Evolutionary conservation across 2,888 invertebrate species (phyloP).

Genomic region (Chrysina gloriosa): DNA sequence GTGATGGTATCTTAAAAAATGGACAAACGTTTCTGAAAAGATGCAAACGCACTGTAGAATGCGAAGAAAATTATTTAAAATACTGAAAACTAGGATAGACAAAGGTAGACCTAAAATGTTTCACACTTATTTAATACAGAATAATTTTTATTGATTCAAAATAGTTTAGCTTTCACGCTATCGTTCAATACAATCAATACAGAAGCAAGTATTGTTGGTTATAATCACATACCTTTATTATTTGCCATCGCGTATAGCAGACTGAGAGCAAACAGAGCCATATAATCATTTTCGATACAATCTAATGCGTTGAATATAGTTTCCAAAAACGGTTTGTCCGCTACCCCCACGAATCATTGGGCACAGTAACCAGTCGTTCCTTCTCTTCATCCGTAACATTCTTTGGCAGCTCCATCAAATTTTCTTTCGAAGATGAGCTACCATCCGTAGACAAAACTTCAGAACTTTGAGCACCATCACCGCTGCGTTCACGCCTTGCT

Average conservation of each 20-base stretch:
- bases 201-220: neutral
- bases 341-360: constrained; percentile 64
- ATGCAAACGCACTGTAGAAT: too few relatives aligned
- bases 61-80: too few relatives aligned
- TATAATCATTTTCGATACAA: constrained; percentile 94
- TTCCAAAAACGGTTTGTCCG: constrained; percentile 85
- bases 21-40: too few relatives aligned
- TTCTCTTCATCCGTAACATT: constrained; percentile 97
- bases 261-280: constrained; percentile 90
- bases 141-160: too few relatives aligned
- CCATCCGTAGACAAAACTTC: constrained; percentile 53
- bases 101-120: too few relatives aligned
- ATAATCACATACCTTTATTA: constrained; percentile 81
- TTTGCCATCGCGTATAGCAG: constrained; percentile 93
- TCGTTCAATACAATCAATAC: constrained; percentile 2
- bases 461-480: constrained; percentile 46
- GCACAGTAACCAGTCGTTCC: constrained; percentile 65
- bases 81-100: too few relatives aligned
- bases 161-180: too few relatives aligned
- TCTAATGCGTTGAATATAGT: constrained; percentile 88
- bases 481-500: constrained; percentile 46
- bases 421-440: constrained; percentile 56
- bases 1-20: too few relatives aligned
- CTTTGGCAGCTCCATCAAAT: constrained; percentile 67
- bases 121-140: too few relatives aligned